Base-by-base conservation (phyloP, 2,797 vertebrate genomes). In the Botia almorhae region DNA sequence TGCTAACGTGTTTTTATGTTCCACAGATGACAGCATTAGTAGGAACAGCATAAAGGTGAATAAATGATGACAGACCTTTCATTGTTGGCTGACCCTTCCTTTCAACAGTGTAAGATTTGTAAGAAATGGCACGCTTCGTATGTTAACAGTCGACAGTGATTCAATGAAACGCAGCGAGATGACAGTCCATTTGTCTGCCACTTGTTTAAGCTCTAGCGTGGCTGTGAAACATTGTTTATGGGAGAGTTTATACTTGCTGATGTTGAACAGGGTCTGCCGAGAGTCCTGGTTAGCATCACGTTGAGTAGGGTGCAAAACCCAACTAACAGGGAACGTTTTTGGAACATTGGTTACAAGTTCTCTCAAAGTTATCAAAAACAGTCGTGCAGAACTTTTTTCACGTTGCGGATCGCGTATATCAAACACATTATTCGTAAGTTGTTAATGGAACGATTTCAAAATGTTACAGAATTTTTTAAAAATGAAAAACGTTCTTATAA, bases 221-320 rank as follows among this genome's bases (percentile, higher is more conserved):
- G 85, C 82, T 78, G 76, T 71, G 83, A 69, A 85, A 85, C 69
- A 76, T 82, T 87, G 90, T 88, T 91, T 90, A 90, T 89, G 85
- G 81, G 72, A 81, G 83, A 90, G 88, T 92, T 92, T 91, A 89
- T 88, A 87, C 65, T 79, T 84, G 87, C 81, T 88, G 89, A 90
- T 87, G 87, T 90, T 89, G 87, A 85, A 88, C 89, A 90, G 91
- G 84, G 70, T 75, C 51, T 84, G 82, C 78, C 48, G 81, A 46
- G 83, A 83, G 82, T 48, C 63, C 91, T 92, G 92, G 85, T 91
- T 87, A 85, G 68, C 86, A 78, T 92, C 87, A 89, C 72, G 56
- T 1, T 36, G 81, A 83, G 43, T 83, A 83, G 85, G 78, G 46
- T 85, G 84, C 81, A 83, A 80, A 60, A 43, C 33, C 33, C 33